Evolutionary conservation across 1,140 invertebrate species (phyloP).

Genomic region (Sycophaga agraensis): DNA sequence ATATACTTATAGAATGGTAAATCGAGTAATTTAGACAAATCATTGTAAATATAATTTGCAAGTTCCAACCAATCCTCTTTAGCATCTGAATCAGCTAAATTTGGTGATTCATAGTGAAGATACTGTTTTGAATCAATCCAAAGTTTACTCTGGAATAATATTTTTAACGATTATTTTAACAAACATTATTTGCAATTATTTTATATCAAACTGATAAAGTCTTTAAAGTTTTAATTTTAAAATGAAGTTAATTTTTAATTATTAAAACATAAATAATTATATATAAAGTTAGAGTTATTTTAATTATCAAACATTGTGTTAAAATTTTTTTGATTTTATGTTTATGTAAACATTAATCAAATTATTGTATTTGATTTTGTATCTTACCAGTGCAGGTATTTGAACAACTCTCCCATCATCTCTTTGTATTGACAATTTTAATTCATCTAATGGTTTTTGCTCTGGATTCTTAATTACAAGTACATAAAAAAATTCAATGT

Average conservation of each 20-base stretch:
- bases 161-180: slow-evolving; percentile 13
- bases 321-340: no score
- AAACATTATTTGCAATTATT: slow-evolving; percentile 15
- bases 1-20: slow-evolving; percentile 58
- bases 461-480: slow-evolving; percentile 44
- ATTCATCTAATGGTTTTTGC: slow-evolving; percentile 39
- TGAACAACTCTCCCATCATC: no score
- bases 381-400: no score
- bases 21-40: slow-evolving; percentile 61
- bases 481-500: neutral
- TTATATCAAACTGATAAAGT: no score
- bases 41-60: slow-evolving; percentile 58
- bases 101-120: slow-evolving; percentile 48
- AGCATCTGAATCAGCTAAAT: slow-evolving; percentile 44
- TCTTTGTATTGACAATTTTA: no score
- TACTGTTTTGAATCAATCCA: slow-evolving; percentile 50
- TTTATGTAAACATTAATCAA: no score
- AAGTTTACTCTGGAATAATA: slow-evolving; percentile 41
- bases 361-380: no score
- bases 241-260: slow-evolving; percentile 7
- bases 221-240: neutral
- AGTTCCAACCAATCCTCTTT: slow-evolving; percentile 63
- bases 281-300: slow-evolving; percentile 39
- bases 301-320: slow-evolving; percentile 36
- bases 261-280: neutral